Evolutionary conservation across 2,113 vertebrate species (phyloP), one percentile per base, ranked within the genome.

Genomic region (Lethenteron reissneri): DNA sequence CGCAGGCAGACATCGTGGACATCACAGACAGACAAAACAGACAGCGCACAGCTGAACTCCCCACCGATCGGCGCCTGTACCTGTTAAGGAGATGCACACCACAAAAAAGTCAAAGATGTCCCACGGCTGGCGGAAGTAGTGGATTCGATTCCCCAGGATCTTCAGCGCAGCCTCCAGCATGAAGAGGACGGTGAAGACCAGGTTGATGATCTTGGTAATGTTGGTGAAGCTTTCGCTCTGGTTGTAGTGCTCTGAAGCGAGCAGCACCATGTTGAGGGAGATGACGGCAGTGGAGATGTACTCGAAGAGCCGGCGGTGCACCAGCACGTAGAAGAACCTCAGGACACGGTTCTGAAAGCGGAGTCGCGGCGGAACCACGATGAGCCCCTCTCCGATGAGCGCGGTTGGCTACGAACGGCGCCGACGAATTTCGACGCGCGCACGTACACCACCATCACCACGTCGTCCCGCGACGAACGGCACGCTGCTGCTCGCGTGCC

Each of bases 71-170:
- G 56, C 8, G 11, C 13, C 57, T 2, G 71, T 73, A 73, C 73
- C 73, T 71, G 64, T 15, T 64, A 73, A n/a, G 73, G 73, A 73
- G 57, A 71, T 57, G 57, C 56, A 56, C 17, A 73, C 70, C 11
- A 73, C 73, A 62, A 73, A 41, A 71, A 73, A 70, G 71, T 73
- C 73, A 73, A 73, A 73, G 70, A 73, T 60, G 71, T 73, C 71
- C 73, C 73, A 73, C 17, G 73, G 57, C 17, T 71, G 73, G 57
- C 70, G 71, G 58, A 71, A 73, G 56, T 73, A 73, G 70, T 73
- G 71, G 56, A 71, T 70, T 60, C 73, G 73, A 57, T 70, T 70
- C 15, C 73, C 73, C 56, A 71, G 58, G 56, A 73, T 41, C 64
- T 73, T 73, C 56, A 73, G 25, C 57, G 68, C 70, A 56, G 73